Conservation (phyloP, 2,113 vertebrate genomes). For the Macroglossus sobrinus region DNA sequence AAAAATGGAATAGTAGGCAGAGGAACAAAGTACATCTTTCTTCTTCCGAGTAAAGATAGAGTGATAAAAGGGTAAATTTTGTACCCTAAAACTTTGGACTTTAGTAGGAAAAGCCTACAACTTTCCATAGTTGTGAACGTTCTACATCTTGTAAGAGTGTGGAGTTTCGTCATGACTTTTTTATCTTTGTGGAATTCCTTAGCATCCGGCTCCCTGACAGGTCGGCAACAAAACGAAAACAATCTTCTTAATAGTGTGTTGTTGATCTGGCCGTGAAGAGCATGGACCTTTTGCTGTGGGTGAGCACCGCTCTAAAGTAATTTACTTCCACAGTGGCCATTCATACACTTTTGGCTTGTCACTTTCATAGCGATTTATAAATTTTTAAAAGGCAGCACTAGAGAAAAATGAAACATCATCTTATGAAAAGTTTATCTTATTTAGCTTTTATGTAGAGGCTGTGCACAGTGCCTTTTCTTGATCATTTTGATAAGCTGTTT, state of each 20-base stretch:
- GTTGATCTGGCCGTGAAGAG: background rate
- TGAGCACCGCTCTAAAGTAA: background rate
- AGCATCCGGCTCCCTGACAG: background rate
- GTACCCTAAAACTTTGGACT: background rate
- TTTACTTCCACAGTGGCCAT: background rate
- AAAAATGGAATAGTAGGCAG: background rate
- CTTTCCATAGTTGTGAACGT: background rate
- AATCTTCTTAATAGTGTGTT: background rate
- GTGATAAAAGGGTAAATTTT: background rate
- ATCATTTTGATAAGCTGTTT: constrained; percentile 6
- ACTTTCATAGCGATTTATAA: constrained; percentile 27
- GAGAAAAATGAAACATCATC: constrained; percentile 41
- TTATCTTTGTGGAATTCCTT: background rate
- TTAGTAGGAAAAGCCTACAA: background rate
- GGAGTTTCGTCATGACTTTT: background rate
- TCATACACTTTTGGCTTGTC: constrained; percentile 15
- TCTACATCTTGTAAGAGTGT: background rate
- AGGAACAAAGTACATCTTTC: background rate
- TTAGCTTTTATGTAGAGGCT: constrained; percentile 2
- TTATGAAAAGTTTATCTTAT: background rate
- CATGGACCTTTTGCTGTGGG: background rate
- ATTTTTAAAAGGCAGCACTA: constrained; percentile 26
- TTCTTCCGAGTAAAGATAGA: background rate
- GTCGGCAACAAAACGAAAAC: background rate
- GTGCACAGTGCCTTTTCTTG: background rate